Conservation (phyloP, 2,113 vertebrate species). For the Mustelus asterias region DNA sequence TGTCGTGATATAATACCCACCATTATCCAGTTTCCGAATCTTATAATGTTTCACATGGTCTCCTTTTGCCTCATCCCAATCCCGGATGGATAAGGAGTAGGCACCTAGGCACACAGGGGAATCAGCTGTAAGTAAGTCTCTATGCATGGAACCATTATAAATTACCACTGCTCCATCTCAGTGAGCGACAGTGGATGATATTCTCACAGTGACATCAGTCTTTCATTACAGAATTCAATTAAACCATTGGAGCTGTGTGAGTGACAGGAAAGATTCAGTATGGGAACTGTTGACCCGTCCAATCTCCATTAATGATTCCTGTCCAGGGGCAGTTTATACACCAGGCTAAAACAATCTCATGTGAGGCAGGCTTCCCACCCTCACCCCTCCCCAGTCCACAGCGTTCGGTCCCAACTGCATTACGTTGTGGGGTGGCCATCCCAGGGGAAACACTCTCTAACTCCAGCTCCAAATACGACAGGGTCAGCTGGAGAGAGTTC, state of each 20-base stretch:
- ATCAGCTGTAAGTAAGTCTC: background rate
- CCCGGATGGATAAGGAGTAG: conserved; percentile 89
- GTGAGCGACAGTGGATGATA: background rate
- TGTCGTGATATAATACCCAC: conserved; percentile 96
- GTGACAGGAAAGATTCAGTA: background rate
- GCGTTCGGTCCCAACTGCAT: background rate
- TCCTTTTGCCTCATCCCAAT: conserved; percentile 83
- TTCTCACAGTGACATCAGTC: background rate
- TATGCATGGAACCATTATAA: background rate
- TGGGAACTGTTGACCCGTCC: background rate
- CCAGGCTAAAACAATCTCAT: no score
- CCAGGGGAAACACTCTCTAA: background rate
- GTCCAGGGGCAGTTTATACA: background rate
- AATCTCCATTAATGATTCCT: background rate
- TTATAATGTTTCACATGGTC: conserved; percentile 98
- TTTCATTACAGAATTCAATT: background rate
- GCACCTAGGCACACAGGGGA: conserved; percentile 61
- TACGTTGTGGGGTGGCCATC: background rate
- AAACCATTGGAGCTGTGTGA: background rate
- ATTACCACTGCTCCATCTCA: background rate
- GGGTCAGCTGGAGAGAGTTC: background rate
- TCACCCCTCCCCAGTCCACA: no score
- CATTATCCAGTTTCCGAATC: conserved; percentile 89
- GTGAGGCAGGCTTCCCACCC: background rate
- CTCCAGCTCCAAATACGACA: background rate